These are phyloP conservation scores for Enteromius paludinosus DNA, from an alignment of 2,797 vertebrate genomes.

Conservation along the genomic window DNA sequence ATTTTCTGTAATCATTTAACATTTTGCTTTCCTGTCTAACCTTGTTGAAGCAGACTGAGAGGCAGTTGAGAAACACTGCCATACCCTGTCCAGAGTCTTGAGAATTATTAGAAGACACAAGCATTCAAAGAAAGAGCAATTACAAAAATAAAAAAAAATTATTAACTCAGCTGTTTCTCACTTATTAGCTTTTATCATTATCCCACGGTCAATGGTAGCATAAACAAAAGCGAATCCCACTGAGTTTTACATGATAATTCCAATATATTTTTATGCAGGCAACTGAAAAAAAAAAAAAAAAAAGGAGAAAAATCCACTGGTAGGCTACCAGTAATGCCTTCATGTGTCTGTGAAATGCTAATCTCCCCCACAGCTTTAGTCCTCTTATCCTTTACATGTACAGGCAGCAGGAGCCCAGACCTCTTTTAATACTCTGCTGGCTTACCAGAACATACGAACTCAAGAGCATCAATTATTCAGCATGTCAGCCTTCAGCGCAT, in stretches of 20 bases:
- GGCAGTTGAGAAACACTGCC: not conserved
- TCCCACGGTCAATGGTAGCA: constrained; percentile 44
- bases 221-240: constrained; percentile 48
- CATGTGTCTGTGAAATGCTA: constrained; percentile 64
- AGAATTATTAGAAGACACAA: constrained; percentile 55
- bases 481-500: not conserved
- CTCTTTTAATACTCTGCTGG: constrained; percentile 17
- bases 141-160: not conserved
- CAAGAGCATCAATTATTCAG: constrained; percentile 53
- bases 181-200: constrained; percentile 31
- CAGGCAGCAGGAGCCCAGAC: constrained; percentile 3
- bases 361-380: constrained; percentile 61
- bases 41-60: not conserved
- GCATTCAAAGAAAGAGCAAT: not conserved
- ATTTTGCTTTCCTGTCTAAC: not conserved
- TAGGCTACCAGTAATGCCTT: constrained; percentile 54
- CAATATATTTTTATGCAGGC: not conserved
- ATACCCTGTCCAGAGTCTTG: constrained; percentile 64
- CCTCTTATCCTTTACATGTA: constrained; percentile 52
- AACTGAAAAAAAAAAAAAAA: not conserved
- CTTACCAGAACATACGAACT: constrained; percentile 33
- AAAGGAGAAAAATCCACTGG: constrained; percentile 59
- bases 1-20: not conserved
- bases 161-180: constrained; percentile 35
- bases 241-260: not conserved